phyloP scores from a whole-genome alignment of 2,113 vertebrate species.

The Tamias sibiricus region DNA sequence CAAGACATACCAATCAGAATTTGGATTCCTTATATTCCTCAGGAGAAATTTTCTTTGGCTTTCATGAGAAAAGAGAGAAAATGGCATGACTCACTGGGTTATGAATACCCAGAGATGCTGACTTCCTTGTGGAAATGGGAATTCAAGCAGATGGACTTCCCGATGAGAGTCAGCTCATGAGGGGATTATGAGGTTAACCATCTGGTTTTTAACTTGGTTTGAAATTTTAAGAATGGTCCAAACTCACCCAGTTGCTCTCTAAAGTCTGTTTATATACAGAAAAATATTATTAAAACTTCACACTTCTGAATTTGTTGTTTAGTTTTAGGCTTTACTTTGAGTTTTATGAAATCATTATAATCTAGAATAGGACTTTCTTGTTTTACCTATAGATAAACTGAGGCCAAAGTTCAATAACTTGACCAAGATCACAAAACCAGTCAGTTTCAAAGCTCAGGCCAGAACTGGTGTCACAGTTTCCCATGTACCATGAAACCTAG shows the following conservation, averaged over 20 bases:
- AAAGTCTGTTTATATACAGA: slow-evolving; percentile 18
- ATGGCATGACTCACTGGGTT: slow-evolving; percentile 48
- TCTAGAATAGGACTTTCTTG: not conserved
- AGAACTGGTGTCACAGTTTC: not conserved
- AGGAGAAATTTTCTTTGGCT: slow-evolving; percentile 38
- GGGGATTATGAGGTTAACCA: slow-evolving; percentile 18
- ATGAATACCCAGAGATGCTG: slow-evolving; percentile 25
- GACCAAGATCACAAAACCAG: not conserved
- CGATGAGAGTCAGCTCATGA: slow-evolving; percentile 37
- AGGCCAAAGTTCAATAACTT: not conserved
- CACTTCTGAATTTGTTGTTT: not conserved
- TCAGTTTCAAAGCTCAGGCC: not conserved
- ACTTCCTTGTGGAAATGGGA: slow-evolving; percentile 26
- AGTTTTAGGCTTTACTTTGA: not conserved
- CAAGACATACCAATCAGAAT: not conserved
- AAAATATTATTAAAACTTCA: slow-evolving; percentile 11
- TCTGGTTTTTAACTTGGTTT: slow-evolving; percentile 60
- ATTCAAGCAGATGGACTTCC: slow-evolving; percentile 46
- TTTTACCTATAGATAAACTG: not conserved
- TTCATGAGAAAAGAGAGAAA: not conserved
- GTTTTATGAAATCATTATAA: not conserved
- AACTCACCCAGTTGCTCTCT: slow-evolving; percentile 27
- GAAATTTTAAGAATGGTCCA: slow-evolving; percentile 10
- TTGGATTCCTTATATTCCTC: slow-evolving; percentile 13
- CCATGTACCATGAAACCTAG: not conserved